phyloP scores from a whole-genome alignment of 2,113 vertebrate species.

The Aptenodytes patagonicus region DNA sequence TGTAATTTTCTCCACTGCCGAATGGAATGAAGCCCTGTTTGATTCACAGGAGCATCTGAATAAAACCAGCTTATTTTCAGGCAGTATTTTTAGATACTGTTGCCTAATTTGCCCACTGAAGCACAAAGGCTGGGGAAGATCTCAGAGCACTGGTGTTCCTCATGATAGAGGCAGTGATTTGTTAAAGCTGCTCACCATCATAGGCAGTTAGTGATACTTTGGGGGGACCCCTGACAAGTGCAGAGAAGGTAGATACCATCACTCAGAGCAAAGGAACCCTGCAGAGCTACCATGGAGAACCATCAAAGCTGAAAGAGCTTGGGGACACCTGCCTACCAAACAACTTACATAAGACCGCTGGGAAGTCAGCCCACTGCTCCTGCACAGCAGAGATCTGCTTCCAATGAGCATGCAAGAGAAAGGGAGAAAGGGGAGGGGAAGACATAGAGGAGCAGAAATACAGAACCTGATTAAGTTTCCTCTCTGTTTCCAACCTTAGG shows the following conservation, averaged over 20 bases:
- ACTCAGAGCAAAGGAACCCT: neutral
- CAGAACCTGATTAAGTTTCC: neutral
- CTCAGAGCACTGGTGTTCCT: neutral
- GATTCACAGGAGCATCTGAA: neutral
- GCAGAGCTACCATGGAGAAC: neutral
- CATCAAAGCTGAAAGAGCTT: slow-evolving; percentile 12
- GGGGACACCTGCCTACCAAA: slow-evolving; percentile 20
- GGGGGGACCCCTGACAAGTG: neutral
- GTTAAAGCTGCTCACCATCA: neutral
- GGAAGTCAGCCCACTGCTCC: slow-evolving; percentile 53
- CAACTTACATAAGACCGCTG: neutral
- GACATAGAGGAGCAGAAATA: neutral
- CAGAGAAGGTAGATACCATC: neutral
- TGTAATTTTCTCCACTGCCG: neutral
- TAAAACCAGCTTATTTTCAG: neutral
- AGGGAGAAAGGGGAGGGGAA: neutral
- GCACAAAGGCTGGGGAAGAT: neutral
- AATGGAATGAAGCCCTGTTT: neutral
- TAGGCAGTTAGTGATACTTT: neutral
- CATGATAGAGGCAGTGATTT: neutral
- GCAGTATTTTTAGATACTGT: neutral
- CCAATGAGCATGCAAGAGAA: neutral
- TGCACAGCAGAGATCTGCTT: neutral
- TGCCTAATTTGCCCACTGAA: neutral
- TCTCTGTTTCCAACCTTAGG: neutral